Percentiles rank a stretch among this genome's conserved stretches.
Conservation (phyloP, 2,888 invertebrate species). For the Drosophila picticornis region DNA sequence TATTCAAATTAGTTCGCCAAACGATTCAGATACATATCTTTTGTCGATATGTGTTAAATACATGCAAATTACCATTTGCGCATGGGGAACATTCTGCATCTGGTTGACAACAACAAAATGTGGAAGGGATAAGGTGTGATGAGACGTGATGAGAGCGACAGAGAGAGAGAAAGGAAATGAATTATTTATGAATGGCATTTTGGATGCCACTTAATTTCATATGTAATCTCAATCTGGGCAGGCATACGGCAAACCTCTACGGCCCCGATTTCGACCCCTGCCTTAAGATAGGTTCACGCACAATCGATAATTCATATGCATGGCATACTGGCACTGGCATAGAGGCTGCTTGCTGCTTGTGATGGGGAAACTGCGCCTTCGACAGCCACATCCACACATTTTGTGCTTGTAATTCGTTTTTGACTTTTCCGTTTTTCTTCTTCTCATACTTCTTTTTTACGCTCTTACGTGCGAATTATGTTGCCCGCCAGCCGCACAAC, state of each 20-base stretch:
- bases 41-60: conserved; percentile 55
- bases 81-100: conserved; percentile 37
- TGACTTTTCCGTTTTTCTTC: conserved; percentile 29
- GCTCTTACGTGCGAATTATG: conserved; percentile 73
- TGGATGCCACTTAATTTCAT: conserved; percentile 66
- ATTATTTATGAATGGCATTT: conserved; percentile 69
- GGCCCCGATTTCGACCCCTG: neutral
- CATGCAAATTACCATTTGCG: conserved; percentile 71
- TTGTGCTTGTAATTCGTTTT: conserved; percentile 53
- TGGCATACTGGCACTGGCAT: conserved; percentile 43
- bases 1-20: conserved; percentile 40
- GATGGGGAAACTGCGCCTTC: conserved; percentile 2
- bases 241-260: neutral
- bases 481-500: neutral
- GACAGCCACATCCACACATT: neutral
- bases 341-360: conserved; percentile 6
- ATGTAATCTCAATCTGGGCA: conserved; percentile 63
- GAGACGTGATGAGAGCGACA: neutral
- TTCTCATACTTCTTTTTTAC: conserved; percentile 26
- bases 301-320: conserved; percentile 81
- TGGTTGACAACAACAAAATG: conserved; percentile 29
- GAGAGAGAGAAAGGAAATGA: conserved; percentile 49
- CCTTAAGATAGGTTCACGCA: conserved; percentile 62
- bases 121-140: conserved; percentile 9
- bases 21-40: conserved; percentile 52